Evolutionary conservation across 2,113 vertebrate genomes (phyloP).

Genomic region (Boleophthalmus pectinirostris): DNA sequence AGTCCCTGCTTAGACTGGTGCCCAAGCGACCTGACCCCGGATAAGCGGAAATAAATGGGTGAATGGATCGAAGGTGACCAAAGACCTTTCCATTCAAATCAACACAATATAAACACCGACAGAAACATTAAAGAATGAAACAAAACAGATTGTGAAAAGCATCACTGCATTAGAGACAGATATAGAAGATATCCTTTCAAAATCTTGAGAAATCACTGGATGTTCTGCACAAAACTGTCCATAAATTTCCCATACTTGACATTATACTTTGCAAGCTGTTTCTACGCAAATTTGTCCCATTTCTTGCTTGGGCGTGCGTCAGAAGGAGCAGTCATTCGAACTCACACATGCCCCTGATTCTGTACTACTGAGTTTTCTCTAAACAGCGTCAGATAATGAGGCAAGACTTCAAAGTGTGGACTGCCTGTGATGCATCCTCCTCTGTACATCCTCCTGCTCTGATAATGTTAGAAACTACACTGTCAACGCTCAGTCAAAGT

Average conservation of each 20-base stretch:
- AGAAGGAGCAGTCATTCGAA: conserved; percentile 3
- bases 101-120: no score
- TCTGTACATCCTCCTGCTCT: conserved; percentile 2
- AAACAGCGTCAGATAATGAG: conserved; percentile 32
- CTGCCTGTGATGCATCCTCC: conserved; percentile 15
- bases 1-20: no score
- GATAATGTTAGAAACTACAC: conserved; percentile 9
- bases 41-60: no score
- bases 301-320: neutral
- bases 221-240: neutral
- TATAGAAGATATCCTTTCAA: no score
- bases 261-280: neutral
- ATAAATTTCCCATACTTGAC: neutral
- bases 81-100: no score
- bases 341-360: neutral
- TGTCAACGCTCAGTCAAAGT: conserved; percentile 15
- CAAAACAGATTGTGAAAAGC: no score
- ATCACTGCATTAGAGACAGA: no score
- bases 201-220: no score
- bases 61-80: no score
- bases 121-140: no score
- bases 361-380: conserved; percentile 16
- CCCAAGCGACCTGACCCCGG: no score
- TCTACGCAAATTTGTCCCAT: neutral
- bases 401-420: conserved; percentile 25